Evolutionary conservation across 2,888 invertebrate genomes (phyloP), one percentile per base, ranked within the genome.

Genomic region (Neoscelio sp.): DNA sequence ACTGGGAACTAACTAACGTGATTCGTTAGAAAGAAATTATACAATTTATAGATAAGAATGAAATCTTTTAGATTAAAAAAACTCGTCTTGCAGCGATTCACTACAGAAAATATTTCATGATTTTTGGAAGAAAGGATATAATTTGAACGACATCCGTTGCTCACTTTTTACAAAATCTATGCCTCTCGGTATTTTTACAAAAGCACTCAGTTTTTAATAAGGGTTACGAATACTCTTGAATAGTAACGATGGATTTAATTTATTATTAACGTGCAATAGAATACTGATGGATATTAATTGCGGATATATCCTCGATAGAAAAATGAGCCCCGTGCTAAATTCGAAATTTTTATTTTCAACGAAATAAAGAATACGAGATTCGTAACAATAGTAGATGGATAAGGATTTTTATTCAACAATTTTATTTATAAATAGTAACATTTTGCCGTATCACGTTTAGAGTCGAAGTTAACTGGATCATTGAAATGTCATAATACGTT

Each of bases 181-280:
- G 75, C 65, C 75, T 67, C 35, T 67, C 13, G 28, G 30, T 50
- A 40, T 67, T 33, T 12, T 65, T 74, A 74, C 33, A 74, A 74
- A 74, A 74, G 65, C 74, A 74, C 58, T 65, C 50, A 60, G 50
- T 28, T 65, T 60, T 64, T 46, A n/a, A 15, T 64, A 67, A 65
- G 50, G 56, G 50, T 67, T 67, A 74, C 58, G 67, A 67, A 58
- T 60, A 74, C 35, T 28, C 18, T 65, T 62, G 54, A 68, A 33
- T 62, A 54, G 68, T 50, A 77, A 70, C 68, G 56, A 50, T 77
- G 28, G 50, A 70, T 77, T 77, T 48, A 58, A 42, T 64, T 64
- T 54, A 64, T 64, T 54, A 70, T 77, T 70, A 70, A 70, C 68
- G 64, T 77, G 68, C 70, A 67, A 70, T 71, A 77, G 42, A 70